Base-by-base conservation (phyloP, 2,888 invertebrate genomes). In the Abscondita cerata region DNA sequence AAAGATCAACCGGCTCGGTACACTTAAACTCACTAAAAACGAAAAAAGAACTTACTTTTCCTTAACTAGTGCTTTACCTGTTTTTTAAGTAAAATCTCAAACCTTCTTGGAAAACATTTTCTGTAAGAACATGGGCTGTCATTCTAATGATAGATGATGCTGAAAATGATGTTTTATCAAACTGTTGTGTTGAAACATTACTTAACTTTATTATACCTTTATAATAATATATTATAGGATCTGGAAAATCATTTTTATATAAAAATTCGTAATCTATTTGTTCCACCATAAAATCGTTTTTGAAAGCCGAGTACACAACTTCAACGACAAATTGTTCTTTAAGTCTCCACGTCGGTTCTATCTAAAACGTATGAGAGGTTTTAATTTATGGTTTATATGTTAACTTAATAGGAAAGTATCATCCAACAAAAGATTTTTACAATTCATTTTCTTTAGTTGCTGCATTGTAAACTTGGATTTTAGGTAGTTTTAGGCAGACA, bases 211-310 rank as follows among this genome's bases (percentile, higher is more conserved):
- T 33, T 33, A 13, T 25, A 48, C 48, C 48, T 48, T 48, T 48
- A 2, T 48, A 4, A 13, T 48, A 25, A 25, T 50, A 50, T 12
- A 16, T 50, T n/a, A 8, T 11, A 8, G 46, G 11, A 20, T 19
- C 11, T 18, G 82, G 80, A 4, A 89, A 84, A 62, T 87, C 81
- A 0, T 73, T 71, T 0, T 87, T 86, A 11, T 83, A 85, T 4
- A 82, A 82, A 0, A 88, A 84, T 4, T 81, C 77, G 9, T 78
- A 72, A 53, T 84, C 82, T 1, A 57, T 19, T 20, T 82, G 85
- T 0, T 90, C 86, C 1, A 86, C 83, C 1, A 18, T 19, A 11
- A 18, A 11, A 70, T 90, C 90, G 66, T 75, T 76, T 0, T 78
- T 75, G 58, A 89, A 80, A 1, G 86, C 84, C 0, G 82, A 76